phyloP scores from a whole-genome alignment of 2,113 vertebrate genomes.

The Cnemophilus loriae region DNA sequence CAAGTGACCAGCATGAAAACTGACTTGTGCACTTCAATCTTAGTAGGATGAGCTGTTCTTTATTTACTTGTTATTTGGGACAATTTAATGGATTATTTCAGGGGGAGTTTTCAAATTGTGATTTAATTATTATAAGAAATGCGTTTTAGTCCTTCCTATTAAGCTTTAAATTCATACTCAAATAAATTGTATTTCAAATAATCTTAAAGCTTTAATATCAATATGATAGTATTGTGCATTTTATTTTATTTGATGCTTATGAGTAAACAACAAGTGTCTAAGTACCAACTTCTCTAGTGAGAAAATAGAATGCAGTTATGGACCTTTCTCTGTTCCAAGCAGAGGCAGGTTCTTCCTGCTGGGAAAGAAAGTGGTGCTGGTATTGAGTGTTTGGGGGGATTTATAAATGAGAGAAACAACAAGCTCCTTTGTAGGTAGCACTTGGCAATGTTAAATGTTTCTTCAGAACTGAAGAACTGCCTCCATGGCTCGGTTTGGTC shows the following conservation, averaged over 20 bases:
- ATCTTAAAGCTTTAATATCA: background rate
- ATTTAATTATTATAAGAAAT: background rate
- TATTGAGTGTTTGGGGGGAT: background rate
- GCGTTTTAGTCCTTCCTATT: background rate
- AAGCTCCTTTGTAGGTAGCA: background rate
- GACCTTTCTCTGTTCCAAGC: background rate
- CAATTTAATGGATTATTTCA: background rate
- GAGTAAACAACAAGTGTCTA: background rate
- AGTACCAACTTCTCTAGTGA: background rate
- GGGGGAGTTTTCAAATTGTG: background rate
- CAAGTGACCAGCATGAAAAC: background rate
- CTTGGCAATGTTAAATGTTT: background rate
- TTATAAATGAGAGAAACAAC: background rate
- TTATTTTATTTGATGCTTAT: background rate
- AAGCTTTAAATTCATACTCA: background rate
- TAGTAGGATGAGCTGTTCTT: background rate
- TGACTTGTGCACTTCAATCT: background rate
- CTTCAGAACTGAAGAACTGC: background rate
- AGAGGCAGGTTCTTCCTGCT: background rate
- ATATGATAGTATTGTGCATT: background rate
- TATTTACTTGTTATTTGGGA: background rate
- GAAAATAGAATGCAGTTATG: background rate
- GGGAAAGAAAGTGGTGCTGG: background rate
- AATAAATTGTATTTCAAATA: background rate
- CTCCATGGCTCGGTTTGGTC: rapidly evolving